These are phyloP conservation scores for Pycnonotus jocosus DNA, from an alignment of 2,113 vertebrate genomes.

Conservation along the genomic window DNA sequence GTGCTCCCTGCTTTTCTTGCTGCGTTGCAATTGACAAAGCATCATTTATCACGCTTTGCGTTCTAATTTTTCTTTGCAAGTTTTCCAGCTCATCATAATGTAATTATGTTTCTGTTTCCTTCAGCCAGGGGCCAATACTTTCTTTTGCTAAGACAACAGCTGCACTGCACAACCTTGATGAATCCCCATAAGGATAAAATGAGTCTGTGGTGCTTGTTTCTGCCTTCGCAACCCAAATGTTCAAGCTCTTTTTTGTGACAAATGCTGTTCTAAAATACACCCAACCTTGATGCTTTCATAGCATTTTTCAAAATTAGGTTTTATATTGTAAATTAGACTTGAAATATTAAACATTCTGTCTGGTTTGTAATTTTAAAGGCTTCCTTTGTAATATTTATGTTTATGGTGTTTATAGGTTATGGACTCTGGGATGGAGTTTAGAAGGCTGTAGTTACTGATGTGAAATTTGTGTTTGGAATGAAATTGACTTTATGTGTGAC, in stretches of 20 bases:
- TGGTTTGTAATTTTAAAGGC: slow-evolving; percentile 33
- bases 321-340: slow-evolving; percentile 39
- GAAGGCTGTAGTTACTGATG: neutral
- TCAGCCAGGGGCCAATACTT: slow-evolving; percentile 60
- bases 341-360: slow-evolving; percentile 7
- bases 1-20: neutral
- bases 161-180: slow-evolving; percentile 68
- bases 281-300: neutral
- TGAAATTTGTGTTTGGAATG: neutral
- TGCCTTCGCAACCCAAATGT: slow-evolving; percentile 54
- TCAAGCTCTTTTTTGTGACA: slow-evolving; percentile 39
- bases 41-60: slow-evolving; percentile 57
- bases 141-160: slow-evolving; percentile 65
- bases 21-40: slow-evolving; percentile 51
- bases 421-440: neutral
- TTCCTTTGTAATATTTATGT: slow-evolving; percentile 5
- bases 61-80: slow-evolving; percentile 62
- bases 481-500: neutral
- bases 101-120: slow-evolving; percentile 66
- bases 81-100: slow-evolving; percentile 70
- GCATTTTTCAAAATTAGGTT: neutral
- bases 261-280: slow-evolving; percentile 31
- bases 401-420: slow-evolving; percentile 21
- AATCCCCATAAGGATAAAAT: slow-evolving; percentile 55
- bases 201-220: slow-evolving; percentile 47